A percentile compares a stretch with the other conserved stretches of the same genome.
phyloP scores from a whole-genome alignment of 2,113 vertebrate species.

The Microtus oregoni region DNA sequence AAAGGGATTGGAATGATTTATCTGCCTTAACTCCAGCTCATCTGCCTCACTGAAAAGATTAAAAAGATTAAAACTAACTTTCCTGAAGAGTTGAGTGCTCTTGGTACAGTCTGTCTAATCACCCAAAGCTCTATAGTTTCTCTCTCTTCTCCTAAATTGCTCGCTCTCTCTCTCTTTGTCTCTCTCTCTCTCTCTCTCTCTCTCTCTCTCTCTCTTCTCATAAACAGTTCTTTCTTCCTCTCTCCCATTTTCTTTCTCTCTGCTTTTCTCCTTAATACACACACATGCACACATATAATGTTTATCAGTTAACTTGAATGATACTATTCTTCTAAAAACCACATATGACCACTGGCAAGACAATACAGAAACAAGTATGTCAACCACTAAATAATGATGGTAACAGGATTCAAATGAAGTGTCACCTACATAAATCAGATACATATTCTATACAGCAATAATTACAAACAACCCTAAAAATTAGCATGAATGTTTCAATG shows the following conservation, averaged over 20 bases:
- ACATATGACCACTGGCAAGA: neutral
- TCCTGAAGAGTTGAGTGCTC: conserved; percentile 35
- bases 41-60: conserved; percentile 11
- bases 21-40: neutral
- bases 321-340: neutral
- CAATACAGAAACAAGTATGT: neutral
- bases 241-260: neutral
- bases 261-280: neutral
- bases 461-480: neutral
- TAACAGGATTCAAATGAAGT: conserved; percentile 29
- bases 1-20: conserved; percentile 17
- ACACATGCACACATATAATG: neutral
- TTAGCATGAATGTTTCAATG: neutral
- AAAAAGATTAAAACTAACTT: conserved; percentile 57
- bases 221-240: neutral
- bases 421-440: neutral
- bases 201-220: neutral
- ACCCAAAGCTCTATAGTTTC: neutral
- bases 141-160: neutral
- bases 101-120: neutral
- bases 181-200: neutral
- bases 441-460: neutral
- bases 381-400: neutral
- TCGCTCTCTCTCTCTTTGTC: neutral
- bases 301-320: neutral